Percentiles rank a stretch among this genome's conserved stretches.
Evolutionary conservation across 2,113 vertebrate species (phyloP).

Genomic region (Festucalex cinctus): DNA sequence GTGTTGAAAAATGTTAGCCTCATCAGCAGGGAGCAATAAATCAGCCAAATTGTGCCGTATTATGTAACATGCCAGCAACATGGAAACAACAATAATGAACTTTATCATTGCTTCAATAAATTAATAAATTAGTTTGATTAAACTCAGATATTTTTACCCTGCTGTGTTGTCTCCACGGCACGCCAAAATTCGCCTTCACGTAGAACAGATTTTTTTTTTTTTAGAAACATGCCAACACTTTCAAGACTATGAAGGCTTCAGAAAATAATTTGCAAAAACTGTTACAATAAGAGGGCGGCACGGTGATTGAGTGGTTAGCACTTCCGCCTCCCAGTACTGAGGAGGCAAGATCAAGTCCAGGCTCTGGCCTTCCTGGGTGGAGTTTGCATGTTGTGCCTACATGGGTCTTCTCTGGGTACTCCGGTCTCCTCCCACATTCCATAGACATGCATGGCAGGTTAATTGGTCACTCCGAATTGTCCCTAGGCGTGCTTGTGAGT

Average conservation of each 20-base stretch:
- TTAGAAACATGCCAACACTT: neutral
- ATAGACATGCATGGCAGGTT: no score
- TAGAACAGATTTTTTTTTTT: neutral
- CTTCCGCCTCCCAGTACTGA: no score
- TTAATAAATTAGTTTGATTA: neutral
- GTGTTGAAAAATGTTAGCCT: constrained; percentile 56
- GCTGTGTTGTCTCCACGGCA: neutral
- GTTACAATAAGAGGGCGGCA: neutral
- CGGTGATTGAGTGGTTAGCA: no score
- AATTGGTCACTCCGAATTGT: no score
- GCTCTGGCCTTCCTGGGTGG: no score
- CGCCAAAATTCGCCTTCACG: neutral
- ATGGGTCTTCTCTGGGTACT: no score
- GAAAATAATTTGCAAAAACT: neutral
- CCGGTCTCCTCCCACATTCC: no score
- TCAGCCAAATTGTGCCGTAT: constrained; percentile 21
- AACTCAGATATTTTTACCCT: neutral
- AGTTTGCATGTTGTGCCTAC: no score
- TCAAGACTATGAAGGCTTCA: neutral
- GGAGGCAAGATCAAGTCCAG: no score
- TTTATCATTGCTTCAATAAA: neutral
- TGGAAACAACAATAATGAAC: constrained; percentile 4
- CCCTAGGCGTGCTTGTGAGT: no score
- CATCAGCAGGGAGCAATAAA: constrained; percentile 35
- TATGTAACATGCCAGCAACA: constrained; percentile 16